Evolutionary conservation across 1,140 invertebrate species (phyloP), one percentile per base, ranked within the genome.

Genomic region (Aporrectodea caliginosa): DNA sequence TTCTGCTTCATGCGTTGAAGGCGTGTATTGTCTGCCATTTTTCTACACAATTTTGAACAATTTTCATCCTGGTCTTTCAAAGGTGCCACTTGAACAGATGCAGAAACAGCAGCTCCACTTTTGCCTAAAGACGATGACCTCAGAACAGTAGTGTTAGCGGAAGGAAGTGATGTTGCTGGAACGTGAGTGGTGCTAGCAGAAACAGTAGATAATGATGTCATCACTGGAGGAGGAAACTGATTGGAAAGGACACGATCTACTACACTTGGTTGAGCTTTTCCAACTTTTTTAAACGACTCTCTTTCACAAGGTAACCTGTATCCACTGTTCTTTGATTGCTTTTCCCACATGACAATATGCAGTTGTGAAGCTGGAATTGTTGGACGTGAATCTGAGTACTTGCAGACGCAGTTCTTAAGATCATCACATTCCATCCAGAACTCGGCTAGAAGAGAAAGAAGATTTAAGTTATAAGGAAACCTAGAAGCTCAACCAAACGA

Each of bases 381-480:
- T 1, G 84, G 85, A 6, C 58, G 27, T 29, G 58, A 70, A 16
- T 77, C 69, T 29, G 71, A 70, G 78, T 82, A 85, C 31, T 81
- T 75, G 69, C 84, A 85, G 34, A 84, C 31, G 16, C 83, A 81
- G 12, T 80, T 78, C 33, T 83, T 82, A 12, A 86, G 81, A 79
- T 85, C 85, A 83, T 86, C 85, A 82, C 84, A 86, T 78, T 85
- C 83, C 82, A 86, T 83, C 85, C 85, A 86, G 22, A 32, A n/a
- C n/a, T 79, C 27, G 35, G 68, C 79, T 80, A 68, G 16, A 80
- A 80, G 6, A 58, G 12, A 33, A 70, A 31, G n/a, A 58, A 34
- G 33, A 80, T 30, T 27, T 27, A n/a, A 29, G 32, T 22, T 22
- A 12, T 22, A 73, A 71, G n/a, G n/a, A 16, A 16, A 29, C 29